Evolutionary conservation across 2,113 vertebrate genomes (phyloP), one percentile per base, ranked within the genome.

Genomic region (Lepidothrix coronata): DNA sequence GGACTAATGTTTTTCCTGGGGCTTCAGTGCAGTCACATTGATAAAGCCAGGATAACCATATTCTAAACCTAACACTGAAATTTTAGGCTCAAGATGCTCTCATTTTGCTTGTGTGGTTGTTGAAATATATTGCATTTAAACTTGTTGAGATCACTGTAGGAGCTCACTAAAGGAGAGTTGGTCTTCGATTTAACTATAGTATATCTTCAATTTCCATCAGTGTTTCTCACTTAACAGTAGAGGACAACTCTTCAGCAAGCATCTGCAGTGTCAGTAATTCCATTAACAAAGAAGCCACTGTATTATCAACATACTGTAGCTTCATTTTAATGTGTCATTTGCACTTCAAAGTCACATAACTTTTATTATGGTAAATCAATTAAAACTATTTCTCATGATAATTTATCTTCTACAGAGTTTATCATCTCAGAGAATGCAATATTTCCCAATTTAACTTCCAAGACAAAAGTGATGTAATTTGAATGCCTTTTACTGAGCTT

Each of bases 361-460:
- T 98, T 98, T 98, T 98, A 98, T 98, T 98, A 98, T 98, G 98
- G 97, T 98, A 98, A 98, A 98, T 98, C 98, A 98, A 98, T 98
- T 98, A 98, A 98, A 98, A 98, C 93, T 98, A 98, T 98, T 98
- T 98, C 97, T 98, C 98, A 98, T 98, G 98, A 98, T 98, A 98
- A 98, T 98, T 98, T 98, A 98, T 98, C 97, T 98, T 98, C 97
- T 96, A 94, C 97, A 77, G 96, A 97, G 98, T 98, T 98, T 98
- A 98, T 98, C 98, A 98, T 98, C 97, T 98, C 91, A 84, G 97
- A 98, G 97, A 98, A 98, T 95, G 97, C 96, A 98, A 97, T 98
- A 98, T 98, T 98, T 98, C 96, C 96, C 97, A 98, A 98, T 98
- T 98, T 98, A 98, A 98, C 98, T 98, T 98, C 95, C 96, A 97